Conservation (phyloP, 1,140 invertebrate species). For the Ooceraea biroi region DNA sequence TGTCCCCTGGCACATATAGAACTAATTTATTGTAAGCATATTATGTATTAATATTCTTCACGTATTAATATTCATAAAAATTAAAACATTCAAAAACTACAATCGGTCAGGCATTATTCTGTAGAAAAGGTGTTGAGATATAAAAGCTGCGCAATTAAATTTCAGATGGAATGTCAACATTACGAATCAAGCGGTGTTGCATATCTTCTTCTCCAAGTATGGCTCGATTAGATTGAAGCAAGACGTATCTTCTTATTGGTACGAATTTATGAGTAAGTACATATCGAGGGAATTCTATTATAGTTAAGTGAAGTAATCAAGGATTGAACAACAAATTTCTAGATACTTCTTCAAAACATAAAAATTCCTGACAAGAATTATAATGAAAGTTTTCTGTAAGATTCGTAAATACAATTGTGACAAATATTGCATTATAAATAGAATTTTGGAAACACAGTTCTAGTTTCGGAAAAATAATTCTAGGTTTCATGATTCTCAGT, state of each 20-base stretch:
- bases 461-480: conserved; percentile 6
- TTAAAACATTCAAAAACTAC: background rate
- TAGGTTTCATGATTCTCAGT: background rate
- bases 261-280: conserved; percentile 83
- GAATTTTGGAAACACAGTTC: background rate
- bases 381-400: background rate
- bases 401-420: background rate
- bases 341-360: background rate
- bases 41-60: no score
- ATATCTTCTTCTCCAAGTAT: conserved; percentile 79
- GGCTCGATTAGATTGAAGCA: conserved; percentile 77
- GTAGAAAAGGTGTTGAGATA: background rate
- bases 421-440: background rate
- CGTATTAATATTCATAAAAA: no score
- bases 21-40: conserved; percentile 70
- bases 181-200: conserved; percentile 76
- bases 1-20: conserved; percentile 31
- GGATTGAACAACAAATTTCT: background rate
- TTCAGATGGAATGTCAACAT: conserved; percentile 2
- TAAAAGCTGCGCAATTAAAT: background rate
- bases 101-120: background rate
- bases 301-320: background rate
- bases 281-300: conserved; percentile 8
- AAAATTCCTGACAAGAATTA: background rate
- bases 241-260: conserved; percentile 82